Evolutionary conservation across 2,113 vertebrate genomes (phyloP).

Genomic region (Crotalus viridis): DNA sequence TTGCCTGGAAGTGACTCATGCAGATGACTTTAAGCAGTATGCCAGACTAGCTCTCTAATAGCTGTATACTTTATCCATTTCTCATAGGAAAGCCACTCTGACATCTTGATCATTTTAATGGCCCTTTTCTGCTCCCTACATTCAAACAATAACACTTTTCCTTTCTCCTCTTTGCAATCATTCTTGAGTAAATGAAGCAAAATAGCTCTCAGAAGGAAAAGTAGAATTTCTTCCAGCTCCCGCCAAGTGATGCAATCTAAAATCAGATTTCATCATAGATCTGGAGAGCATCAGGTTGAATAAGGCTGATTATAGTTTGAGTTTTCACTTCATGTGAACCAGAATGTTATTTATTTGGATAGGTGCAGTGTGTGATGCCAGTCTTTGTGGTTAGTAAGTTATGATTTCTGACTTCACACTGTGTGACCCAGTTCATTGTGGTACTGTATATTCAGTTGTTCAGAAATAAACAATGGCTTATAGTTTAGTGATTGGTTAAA

Average conservation of each 20-base stretch:
- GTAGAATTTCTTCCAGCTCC: not conserved
- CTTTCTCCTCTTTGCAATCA: not conserved
- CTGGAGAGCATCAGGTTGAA: not conserved
- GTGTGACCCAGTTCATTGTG: not conserved
- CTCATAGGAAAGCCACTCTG: not conserved
- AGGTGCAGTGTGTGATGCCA: not conserved
- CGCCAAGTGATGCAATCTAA: not conserved
- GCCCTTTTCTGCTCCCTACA: not conserved
- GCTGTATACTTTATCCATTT: not conserved
- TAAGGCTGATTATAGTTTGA: not conserved
- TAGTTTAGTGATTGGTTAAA: not conserved
- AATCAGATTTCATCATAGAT: not conserved
- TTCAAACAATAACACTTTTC: not conserved
- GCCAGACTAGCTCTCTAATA: not conserved
- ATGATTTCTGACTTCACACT: not conserved
- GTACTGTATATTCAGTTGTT: not conserved
- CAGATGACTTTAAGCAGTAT: not conserved
- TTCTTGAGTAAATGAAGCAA: not conserved
- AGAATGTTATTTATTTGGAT: not conserved
- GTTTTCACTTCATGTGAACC: not conserved
- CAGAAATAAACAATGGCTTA: not conserved
- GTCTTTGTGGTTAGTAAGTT: not conserved
- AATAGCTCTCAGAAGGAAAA: not conserved
- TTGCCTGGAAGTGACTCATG: not conserved
- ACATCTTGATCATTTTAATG: not conserved